Base-by-base conservation (phyloP, 64 coral and sea anemone genomes). In the Montipora foliosa region DNA sequence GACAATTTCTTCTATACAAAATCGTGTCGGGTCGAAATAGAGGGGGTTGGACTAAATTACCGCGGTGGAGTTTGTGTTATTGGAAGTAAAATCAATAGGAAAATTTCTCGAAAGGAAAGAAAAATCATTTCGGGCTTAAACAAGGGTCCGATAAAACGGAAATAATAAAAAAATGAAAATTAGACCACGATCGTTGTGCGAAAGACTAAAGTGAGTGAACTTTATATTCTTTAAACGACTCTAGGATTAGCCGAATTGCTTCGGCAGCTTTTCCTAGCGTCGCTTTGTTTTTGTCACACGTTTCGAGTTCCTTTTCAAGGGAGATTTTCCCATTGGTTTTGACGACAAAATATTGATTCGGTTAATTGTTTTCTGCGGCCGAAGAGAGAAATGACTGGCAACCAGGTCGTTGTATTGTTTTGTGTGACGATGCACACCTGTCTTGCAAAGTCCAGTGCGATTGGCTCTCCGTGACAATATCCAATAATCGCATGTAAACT, bases 341-440 rank as follows among this genome's bases (percentile, higher is more conserved):
- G 17, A 86, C 66, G 53, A 64, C 55, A 76, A 93, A 95, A 98
- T 98, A 95, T 79, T 59, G 62, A 13, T 58, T 62, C 47, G 44
- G 46, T 62, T 98, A 78, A 98, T 95, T 98, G 80, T 94, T 82
- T 92, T 98, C 89, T 98, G 96, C 84, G 93, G 96, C 79, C 79
- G 79, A 89, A 77, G 79, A 75, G 60, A 75, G 74, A 93, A 98
- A 95, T 92, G 90, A 87, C 89, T 81, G 89, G 87, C 78, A 89
- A 90, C 93, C 84, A 98, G 87, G 87, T 92, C 90, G 44, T 64
- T 79, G 87, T 46, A 84, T 88, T 96, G 91, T 96, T 96, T 94
- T 81, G 69, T 91, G 95, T 84, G 66, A 78, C 88, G 57, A 69
- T 81, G 57, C 77, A 90, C 96, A 98, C 96, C 96, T 98, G 96